Evolutionary conservation across 2,797 vertebrate species (phyloP).

Genomic region (Bryconaethiops microstoma): DNA sequence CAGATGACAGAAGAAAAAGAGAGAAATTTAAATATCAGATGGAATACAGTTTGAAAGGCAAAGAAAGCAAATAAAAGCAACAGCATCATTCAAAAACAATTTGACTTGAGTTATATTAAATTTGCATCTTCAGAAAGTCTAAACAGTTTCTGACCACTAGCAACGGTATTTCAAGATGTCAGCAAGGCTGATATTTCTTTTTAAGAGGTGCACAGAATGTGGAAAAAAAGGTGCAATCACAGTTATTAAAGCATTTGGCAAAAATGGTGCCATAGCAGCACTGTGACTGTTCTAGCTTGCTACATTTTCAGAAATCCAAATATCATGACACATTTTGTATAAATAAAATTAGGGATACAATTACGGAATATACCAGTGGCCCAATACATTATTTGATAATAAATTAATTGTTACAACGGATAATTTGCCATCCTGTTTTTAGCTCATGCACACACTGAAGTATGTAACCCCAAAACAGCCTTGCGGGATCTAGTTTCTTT

Average conservation of each 20-base stretch:
- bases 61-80: conserved; percentile 10
- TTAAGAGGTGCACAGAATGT: too few species aligned
- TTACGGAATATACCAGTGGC: too few species aligned
- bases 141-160: too few species aligned
- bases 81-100: not conserved
- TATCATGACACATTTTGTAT: too few species aligned
- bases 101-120: not conserved
- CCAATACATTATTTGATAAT: too few species aligned
- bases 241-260: not conserved
- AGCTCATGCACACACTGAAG: too few species aligned
- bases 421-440: too few species aligned
- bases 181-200: too few species aligned
- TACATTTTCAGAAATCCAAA: not conserved
- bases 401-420: too few species aligned
- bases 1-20: conserved; percentile 38
- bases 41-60: conserved; percentile 5
- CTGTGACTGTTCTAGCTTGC: not conserved
- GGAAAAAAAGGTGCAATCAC: not conserved
- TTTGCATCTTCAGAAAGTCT: not conserved
- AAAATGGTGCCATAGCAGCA: not conserved
- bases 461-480: too few species aligned
- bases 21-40: conserved; percentile 26
- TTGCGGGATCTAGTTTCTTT: too few species aligned
- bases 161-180: not conserved
- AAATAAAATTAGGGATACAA: too few species aligned